A percentile compares a stretch with the other conserved stretches of the same genome.
Evolutionary conservation across 53 echinoderm and acorn worm genomes (phyloP).

Genomic region (Antedon mediterranea): DNA sequence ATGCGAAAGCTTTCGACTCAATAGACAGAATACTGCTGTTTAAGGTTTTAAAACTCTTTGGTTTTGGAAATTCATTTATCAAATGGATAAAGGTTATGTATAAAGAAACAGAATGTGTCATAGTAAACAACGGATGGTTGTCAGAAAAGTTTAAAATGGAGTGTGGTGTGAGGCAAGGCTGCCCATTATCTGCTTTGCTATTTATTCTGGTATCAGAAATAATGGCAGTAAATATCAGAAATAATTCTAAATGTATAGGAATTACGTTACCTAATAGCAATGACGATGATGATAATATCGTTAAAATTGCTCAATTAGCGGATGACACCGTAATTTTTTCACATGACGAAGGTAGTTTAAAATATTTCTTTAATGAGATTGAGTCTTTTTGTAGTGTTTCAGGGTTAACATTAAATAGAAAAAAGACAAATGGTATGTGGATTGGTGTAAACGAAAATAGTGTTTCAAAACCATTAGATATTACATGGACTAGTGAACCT

Average conservation of each 20-base stretch:
- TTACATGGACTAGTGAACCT: neutral
- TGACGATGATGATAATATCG: neutral
- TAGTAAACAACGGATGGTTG: neutral
- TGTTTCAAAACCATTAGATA: neutral
- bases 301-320: neutral
- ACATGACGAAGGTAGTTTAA: neutral
- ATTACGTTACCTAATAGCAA: neutral
- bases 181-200: neutral
- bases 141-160: neutral
- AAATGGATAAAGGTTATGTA: neutral
- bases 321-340: neutral
- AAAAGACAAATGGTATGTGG: neutral
- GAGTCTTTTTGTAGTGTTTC: neutral
- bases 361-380: neutral
- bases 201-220: neutral
- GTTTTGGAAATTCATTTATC: neutral
- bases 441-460: neutral
- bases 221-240: neutral
- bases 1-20: neutral
- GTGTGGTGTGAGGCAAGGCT: neutral
- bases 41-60: neutral
- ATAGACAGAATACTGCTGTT: neutral
- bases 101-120: neutral
- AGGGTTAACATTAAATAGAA: neutral
- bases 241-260: neutral